phyloP scores from a whole-genome alignment of 2,888 invertebrate genomes.

The Melanchra persicariae region DNA sequence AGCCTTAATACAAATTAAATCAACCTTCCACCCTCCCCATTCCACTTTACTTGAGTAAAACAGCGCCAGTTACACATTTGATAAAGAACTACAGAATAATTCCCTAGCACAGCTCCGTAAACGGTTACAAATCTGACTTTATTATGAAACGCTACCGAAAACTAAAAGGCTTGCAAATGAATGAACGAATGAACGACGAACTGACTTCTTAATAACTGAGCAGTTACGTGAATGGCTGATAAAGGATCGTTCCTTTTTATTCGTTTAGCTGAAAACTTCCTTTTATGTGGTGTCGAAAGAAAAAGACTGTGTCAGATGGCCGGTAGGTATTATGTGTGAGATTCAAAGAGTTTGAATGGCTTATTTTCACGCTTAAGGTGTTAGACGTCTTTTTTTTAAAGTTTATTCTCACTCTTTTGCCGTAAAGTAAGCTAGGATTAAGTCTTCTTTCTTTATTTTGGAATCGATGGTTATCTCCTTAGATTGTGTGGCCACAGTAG shows the following conservation, averaged over 20 bases:
- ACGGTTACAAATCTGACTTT: constrained; percentile 36
- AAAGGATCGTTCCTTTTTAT: constrained; percentile 47
- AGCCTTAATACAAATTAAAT: constrained; percentile 20
- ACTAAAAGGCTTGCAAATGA: constrained; percentile 30
- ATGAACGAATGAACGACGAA: constrained; percentile 35
- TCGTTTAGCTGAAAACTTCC: constrained; percentile 34
- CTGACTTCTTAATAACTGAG: constrained; percentile 57
- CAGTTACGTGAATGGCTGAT: constrained; percentile 54
- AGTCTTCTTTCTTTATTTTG: neutral
- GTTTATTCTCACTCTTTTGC: neutral
- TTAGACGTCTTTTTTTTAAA: neutral
- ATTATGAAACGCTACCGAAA: constrained; percentile 7
- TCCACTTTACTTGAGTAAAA: neutral
- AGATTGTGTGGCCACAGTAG: too few relatives aligned
- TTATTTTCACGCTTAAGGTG: constrained; percentile 24
- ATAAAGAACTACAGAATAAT: constrained; percentile 21
- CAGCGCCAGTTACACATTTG: constrained; percentile 1
- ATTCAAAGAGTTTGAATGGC: constrained; percentile 22
- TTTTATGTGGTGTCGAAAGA: constrained; percentile 37
- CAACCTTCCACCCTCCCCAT: neutral
- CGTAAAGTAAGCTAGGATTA: neutral
- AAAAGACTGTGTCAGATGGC: constrained; percentile 22
- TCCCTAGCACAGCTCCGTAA: constrained; percentile 31
- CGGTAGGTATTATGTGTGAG: constrained; percentile 34
- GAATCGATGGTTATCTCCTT: too few relatives aligned